A percentile compares a stretch with the other conserved stretches of the same genome.
Evolutionary conservation across 2,113 vertebrate species (phyloP).

Genomic region (Aepyceros melampus): DNA sequence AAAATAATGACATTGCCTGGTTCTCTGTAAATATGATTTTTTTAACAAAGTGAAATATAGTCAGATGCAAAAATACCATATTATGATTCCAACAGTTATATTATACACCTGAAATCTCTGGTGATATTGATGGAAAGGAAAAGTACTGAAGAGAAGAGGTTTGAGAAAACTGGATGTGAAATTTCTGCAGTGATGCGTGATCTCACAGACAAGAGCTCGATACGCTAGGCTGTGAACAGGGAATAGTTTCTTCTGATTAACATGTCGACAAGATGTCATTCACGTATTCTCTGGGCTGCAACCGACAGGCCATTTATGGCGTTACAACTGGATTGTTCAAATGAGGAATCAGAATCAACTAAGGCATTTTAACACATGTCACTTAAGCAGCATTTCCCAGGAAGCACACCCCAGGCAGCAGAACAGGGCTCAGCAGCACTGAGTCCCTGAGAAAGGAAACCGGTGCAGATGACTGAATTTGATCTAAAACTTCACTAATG

Average conservation of each 20-base stretch:
- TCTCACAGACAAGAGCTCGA: neutral
- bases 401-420: neutral
- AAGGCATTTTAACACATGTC: neutral
- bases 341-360: neutral
- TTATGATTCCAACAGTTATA: slow-evolving; percentile 3
- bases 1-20: slow-evolving; percentile 14
- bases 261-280: slow-evolving; percentile 14
- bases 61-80: neutral
- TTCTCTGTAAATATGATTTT: slow-evolving; percentile 41
- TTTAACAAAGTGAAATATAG: slow-evolving; percentile 28
- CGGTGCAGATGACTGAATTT: fast-evolving
- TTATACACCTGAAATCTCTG: neutral
- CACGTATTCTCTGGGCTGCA: neutral
- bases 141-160: neutral
- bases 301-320: neutral
- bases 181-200: neutral
- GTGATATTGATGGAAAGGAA: slow-evolving; percentile 3
- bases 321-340: neutral
- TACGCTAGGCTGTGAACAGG: neutral
- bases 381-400: neutral
- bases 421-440: neutral
- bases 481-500: neutral
- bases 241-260: slow-evolving; percentile 31
- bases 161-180: neutral
- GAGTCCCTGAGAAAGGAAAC: neutral